Evolutionary conservation across 2,888 invertebrate genomes (phyloP).

Genomic region (Brachynemurus nebulosus): DNA sequence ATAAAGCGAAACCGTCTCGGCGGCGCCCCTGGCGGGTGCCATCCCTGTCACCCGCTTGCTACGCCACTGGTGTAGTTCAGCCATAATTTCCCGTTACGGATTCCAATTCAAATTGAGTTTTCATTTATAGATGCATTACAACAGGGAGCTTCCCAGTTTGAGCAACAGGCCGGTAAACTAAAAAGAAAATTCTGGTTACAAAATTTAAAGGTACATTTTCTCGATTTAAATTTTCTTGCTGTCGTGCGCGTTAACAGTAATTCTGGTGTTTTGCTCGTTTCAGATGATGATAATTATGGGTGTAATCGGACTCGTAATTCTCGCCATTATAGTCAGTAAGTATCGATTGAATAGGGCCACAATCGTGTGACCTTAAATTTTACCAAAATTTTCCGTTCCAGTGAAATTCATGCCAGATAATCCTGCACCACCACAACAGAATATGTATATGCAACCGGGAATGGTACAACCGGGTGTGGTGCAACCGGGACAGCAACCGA

Average conservation of each 20-base stretch:
- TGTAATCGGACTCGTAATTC: conserved; percentile 63
- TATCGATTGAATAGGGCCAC: no score
- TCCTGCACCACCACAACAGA: conserved; percentile 15
- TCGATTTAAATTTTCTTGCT: neutral
- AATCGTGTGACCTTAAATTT: no score
- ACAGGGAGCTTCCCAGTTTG: conserved; percentile 89
- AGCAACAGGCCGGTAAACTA: conserved; percentile 90
- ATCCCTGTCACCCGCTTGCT: no score
- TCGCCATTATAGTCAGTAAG: conserved; percentile 75
- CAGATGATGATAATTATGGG: conserved; percentile 85
- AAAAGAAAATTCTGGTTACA: conserved; percentile 97
- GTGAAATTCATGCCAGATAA: conserved; percentile 26
- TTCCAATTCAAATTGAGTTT: no score
- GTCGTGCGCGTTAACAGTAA: neutral
- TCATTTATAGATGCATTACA: conserved; percentile 63
- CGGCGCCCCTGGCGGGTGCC: no score
- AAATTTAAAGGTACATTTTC: conserved; percentile 58
- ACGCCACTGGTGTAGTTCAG: no score
- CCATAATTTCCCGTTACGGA: no score
- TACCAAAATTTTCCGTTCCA: conserved; percentile 16
- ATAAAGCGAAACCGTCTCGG: no score
- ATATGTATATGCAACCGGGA: conserved; percentile 5
- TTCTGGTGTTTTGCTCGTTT: neutral
- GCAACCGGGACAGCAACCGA: no score
- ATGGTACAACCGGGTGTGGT: conserved; percentile 1